Percentiles rank a stretch among this genome's conserved stretches.
Conservation (phyloP, 2,888 invertebrate species). For the Boloria selene region DNA sequence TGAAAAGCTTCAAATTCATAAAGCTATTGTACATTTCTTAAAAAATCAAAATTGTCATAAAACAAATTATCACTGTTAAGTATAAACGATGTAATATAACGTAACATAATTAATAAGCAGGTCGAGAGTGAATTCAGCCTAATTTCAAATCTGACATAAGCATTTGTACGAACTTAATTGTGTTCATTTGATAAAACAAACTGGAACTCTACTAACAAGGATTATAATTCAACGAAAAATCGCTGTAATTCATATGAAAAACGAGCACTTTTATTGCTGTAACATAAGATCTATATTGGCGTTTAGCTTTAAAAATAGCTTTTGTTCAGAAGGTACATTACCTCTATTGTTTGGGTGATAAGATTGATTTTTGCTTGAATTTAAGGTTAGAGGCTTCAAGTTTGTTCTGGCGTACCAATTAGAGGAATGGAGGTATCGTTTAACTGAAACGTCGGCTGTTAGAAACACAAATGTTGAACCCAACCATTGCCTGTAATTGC, state of each 20-base stretch:
- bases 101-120: too few species aligned
- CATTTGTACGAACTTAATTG: too few species aligned
- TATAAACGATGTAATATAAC: too few species aligned
- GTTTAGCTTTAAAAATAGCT: slow-evolving; percentile 12
- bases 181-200: neutral
- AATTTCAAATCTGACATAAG: too few species aligned
- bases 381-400: neutral
- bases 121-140: too few species aligned
- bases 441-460: slow-evolving; percentile 28
- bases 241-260: slow-evolving; percentile 3
- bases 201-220: neutral
- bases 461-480: slow-evolving; percentile 32
- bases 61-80: too few species aligned
- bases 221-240: slow-evolving; percentile 6
- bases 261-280: slow-evolving; percentile 12
- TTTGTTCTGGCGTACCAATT: slow-evolving; percentile 29
- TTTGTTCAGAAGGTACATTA: neutral
- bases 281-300: slow-evolving; percentile 23
- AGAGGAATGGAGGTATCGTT: slow-evolving; percentile 34
- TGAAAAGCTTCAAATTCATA: too few species aligned
- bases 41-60: too few species aligned
- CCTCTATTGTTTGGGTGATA: neutral
- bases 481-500: slow-evolving; percentile 27
- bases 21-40: too few species aligned
- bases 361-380: slow-evolving; percentile 10